Percentiles rank a stretch among this genome's conserved stretches.
phyloP scores from a whole-genome alignment of 2,888 invertebrate species.

The Hydraecia micacea region DNA sequence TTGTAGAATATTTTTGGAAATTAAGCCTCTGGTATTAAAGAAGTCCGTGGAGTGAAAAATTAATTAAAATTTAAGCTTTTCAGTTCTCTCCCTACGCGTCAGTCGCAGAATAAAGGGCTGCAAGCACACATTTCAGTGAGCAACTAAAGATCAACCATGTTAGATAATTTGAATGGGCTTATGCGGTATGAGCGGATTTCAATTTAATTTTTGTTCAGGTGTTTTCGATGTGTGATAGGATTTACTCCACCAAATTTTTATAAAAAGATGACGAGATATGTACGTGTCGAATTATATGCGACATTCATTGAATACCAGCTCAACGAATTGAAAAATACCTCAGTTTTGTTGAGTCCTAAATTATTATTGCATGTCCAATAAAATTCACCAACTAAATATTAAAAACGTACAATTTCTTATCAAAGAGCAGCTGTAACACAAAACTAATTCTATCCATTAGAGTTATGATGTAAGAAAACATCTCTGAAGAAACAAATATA shows the following conservation, averaged over 20 bases:
- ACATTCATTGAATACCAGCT: constrained; percentile 5
- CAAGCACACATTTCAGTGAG: constrained; percentile 85
- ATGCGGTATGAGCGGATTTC: constrained; percentile 78
- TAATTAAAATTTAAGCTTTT: constrained; percentile 88
- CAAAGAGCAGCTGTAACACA: constrained; percentile 17
- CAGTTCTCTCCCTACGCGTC: constrained; percentile 79
- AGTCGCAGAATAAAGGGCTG: constrained; percentile 81
- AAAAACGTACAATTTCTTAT: neutral
- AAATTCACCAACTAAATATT: constrained; percentile 18
- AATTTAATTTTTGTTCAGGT: constrained; percentile 72
- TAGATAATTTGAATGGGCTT: constrained; percentile 86
- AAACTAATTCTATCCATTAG: constrained; percentile 41
- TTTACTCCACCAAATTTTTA: constrained; percentile 29
- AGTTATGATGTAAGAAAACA: constrained; percentile 38
- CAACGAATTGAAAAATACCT: neutral
- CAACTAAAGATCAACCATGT: constrained; percentile 86
- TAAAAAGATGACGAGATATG: constrained; percentile 19
- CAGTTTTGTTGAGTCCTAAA: neutral
- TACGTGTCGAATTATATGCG: neutral
- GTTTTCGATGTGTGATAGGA: constrained; percentile 20
- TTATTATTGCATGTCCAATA: neutral
- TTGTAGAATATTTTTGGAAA: constrained; percentile 85
- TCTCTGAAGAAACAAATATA: constrained; percentile 39
- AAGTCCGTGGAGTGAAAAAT: constrained; percentile 87
- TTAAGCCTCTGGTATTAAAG: constrained; percentile 82